These are phyloP conservation scores for Cheilosia soror DNA, from an alignment of 2,888 invertebrate genomes.

Conservation along the genomic window DNA sequence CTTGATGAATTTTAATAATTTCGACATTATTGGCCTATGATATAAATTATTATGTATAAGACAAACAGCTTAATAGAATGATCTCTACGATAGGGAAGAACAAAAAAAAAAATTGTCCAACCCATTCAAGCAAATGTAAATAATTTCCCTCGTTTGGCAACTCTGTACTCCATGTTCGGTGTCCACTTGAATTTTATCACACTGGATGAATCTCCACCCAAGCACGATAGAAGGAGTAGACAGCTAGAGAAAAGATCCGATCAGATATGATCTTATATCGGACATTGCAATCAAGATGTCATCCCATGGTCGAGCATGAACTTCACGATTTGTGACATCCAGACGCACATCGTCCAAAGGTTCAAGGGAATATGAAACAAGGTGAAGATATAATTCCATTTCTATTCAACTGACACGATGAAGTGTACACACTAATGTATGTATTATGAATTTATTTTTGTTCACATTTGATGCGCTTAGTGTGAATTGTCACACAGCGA, in stretches of 20 bases:
- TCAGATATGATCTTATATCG: conserved; percentile 28
- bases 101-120: neutral
- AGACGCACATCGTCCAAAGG: conserved; percentile 16
- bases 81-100: too few relatives aligned
- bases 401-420: conserved; percentile 2
- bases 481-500: conserved; percentile 20
- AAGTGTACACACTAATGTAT: neutral
- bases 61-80: too few relatives aligned
- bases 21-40: too few relatives aligned
- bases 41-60: too few relatives aligned
- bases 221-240: conserved; percentile 15
- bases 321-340: conserved; percentile 49
- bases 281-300: conserved; percentile 40
- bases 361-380: neutral
- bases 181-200: conserved; percentile 22
- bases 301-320: conserved; percentile 31
- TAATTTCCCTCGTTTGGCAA: neutral
- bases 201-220: conserved; percentile 14
- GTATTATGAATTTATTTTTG: too few relatives aligned
- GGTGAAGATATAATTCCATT: conserved; percentile 2
- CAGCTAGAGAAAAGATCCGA: conserved; percentile 43
- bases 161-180: conserved; percentile 3
- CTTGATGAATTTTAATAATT: too few relatives aligned
- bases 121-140: neutral
- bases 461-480: conserved; percentile 8